phyloP scores from a whole-genome alignment of 2,888 invertebrate species.

The Dicyrtomina minuta region DNA sequence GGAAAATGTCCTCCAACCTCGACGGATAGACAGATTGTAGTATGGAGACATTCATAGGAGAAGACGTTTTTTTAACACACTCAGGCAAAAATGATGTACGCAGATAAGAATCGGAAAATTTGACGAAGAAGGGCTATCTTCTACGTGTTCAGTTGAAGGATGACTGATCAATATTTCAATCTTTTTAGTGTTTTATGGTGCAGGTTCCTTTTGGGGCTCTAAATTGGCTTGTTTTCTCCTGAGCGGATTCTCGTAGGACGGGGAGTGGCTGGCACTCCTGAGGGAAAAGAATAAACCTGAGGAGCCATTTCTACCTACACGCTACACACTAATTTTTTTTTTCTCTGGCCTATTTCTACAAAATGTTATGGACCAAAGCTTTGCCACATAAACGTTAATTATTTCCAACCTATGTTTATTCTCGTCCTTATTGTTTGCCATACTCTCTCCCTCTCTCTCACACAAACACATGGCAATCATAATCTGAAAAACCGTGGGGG shows the following conservation, averaged over 20 bases:
- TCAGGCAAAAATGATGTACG: conserved; percentile 23
- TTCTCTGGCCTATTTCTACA: neutral
- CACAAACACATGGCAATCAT: neutral
- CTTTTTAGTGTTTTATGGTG: conserved; percentile 39
- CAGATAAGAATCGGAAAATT: conserved; percentile 29
- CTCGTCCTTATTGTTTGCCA: neutral
- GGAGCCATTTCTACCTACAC: conserved; percentile 8
- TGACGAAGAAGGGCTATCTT: conserved; percentile 15
- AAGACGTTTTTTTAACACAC: neutral
- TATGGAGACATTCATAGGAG: conserved; percentile 25
- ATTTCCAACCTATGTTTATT: conserved; percentile 21
- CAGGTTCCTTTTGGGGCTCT: conserved; percentile 27
- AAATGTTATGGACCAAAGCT: conserved; percentile 24
- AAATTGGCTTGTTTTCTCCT: conserved; percentile 35
- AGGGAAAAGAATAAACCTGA: conserved; percentile 26
- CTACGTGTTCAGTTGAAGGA: conserved; percentile 28
- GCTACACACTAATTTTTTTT: neutral
- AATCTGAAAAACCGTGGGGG: too few relatives aligned
- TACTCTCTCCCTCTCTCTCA: conserved; percentile 10
- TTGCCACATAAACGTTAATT: conserved; percentile 28
- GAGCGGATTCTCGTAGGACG: conserved; percentile 21
- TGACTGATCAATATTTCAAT: conserved; percentile 43
- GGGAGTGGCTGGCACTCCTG: conserved; percentile 20
- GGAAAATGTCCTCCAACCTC: conserved; percentile 1
- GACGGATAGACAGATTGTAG: conserved; percentile 16